A percentile compares a stretch with the other conserved stretches of the same genome.
These are phyloP conservation scores for Deroptyus accipitrinus DNA, from an alignment of 2,113 vertebrate species.

Conservation along the genomic window DNA sequence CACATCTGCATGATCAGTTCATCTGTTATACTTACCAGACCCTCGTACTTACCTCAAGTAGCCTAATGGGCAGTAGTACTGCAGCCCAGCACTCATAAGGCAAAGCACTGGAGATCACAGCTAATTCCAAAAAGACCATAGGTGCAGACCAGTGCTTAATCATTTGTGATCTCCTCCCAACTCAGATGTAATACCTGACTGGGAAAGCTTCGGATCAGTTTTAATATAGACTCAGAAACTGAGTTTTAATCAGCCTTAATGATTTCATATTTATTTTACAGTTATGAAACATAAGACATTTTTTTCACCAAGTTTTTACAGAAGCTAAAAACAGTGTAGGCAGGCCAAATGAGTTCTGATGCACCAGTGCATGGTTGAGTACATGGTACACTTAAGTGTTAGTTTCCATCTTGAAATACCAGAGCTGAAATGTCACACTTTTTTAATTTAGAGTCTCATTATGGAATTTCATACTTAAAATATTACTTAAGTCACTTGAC, in stretches of 20 bases:
- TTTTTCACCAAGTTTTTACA: not conserved
- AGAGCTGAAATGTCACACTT: not conserved
- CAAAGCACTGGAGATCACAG: not conserved
- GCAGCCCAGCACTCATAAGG: not conserved
- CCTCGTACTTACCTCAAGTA: not conserved
- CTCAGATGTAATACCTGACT: not conserved
- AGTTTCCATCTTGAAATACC: not conserved
- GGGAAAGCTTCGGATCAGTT: not conserved
- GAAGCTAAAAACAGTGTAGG: not conserved
- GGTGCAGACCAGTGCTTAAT: not conserved
- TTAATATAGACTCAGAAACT: not conserved
- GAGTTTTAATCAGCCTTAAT: not conserved
- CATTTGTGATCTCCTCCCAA: not conserved
- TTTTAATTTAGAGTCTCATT: not conserved
- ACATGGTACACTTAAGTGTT: not conserved
- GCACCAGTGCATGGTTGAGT: not conserved
- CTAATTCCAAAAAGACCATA: not conserved
- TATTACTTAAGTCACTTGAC: constrained; percentile 52
- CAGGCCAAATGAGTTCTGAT: not conserved
- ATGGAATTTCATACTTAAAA: constrained; percentile 41
- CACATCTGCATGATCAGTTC: accelerated
- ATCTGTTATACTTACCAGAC: not conserved
- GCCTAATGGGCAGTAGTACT: not conserved
- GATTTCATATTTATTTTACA: not conserved
- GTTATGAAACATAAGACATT: not conserved